These are phyloP conservation scores for Trematocara nigrifrons DNA, from an alignment of 2,113 vertebrate genomes.

Conservation along the genomic window DNA sequence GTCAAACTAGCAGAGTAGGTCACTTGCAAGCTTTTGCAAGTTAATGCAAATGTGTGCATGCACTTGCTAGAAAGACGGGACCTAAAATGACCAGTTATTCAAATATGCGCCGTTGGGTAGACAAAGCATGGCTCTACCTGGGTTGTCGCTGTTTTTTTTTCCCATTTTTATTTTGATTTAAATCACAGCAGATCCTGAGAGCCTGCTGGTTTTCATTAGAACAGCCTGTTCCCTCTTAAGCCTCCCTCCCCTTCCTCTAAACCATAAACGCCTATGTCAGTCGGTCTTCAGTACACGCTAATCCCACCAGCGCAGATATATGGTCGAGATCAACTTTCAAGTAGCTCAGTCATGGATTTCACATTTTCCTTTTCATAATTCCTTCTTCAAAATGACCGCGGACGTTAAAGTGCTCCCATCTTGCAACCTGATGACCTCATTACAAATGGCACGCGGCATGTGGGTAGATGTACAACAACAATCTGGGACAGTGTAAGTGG, in stretches of 20 bases:
- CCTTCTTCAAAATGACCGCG: background rate
- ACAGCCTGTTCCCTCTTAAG: background rate
- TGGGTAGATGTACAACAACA: background rate
- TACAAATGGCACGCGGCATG: background rate
- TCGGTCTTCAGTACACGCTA: background rate
- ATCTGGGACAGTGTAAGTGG: background rate
- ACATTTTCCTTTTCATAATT: background rate
- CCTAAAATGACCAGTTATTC: background rate
- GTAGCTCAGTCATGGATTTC: background rate
- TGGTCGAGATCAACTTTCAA: background rate
- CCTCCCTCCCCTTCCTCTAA: background rate
- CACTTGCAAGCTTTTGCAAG: background rate
- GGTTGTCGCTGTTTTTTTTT: background rate
- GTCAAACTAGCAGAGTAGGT: background rate
- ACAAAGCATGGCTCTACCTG: background rate
- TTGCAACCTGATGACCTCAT: background rate
- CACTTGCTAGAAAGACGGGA: fast-evolving
- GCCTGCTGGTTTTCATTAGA: constrained; percentile 21
- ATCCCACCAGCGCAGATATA: background rate
- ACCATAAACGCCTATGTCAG: background rate
- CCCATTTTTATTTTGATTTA: background rate
- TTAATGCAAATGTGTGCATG: background rate
- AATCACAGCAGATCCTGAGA: background rate
- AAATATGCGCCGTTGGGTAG: background rate
- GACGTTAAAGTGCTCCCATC: background rate